Conservation (phyloP, 2,113 vertebrate species). For the Phyllopteryx taeniolatus region DNA sequence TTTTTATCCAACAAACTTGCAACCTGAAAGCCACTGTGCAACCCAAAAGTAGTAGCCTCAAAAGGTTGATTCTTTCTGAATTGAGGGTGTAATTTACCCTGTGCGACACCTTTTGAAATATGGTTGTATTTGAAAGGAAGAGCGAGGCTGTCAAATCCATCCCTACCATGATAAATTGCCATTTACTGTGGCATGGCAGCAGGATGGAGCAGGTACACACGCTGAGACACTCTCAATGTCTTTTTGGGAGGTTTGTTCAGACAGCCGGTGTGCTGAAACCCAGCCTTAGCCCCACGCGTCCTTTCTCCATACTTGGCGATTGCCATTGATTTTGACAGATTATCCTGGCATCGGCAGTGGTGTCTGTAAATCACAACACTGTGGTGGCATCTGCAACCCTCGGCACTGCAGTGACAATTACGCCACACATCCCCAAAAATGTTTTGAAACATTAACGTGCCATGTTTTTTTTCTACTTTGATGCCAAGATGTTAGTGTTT, state of each 20-base stretch:
- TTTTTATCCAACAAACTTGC: slow-evolving; percentile 43
- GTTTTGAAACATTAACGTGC: background rate
- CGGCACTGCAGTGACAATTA: slow-evolving; percentile 42
- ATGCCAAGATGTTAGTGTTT: background rate
- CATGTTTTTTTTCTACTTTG: background rate
- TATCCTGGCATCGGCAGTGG: slow-evolving; percentile 44
- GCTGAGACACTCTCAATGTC: slow-evolving; percentile 47
- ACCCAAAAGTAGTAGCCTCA: slow-evolving; percentile 49
- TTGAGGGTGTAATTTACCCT: slow-evolving; percentile 52
- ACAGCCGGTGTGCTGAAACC: slow-evolving; percentile 49
- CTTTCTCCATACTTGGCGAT: slow-evolving; percentile 54
- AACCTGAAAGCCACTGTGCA: slow-evolving; percentile 49
- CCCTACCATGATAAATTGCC: slow-evolving; percentile 67
- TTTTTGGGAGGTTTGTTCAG: slow-evolving; percentile 54
- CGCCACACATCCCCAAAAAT: slow-evolving; percentile 21
- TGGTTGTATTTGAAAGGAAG: slow-evolving; percentile 41
- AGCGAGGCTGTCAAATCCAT: slow-evolving; percentile 60
- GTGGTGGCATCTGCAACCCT: slow-evolving; percentile 48
- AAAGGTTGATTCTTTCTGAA: slow-evolving; percentile 60
- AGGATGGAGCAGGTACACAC: slow-evolving; percentile 54
- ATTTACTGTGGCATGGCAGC: slow-evolving; percentile 66
- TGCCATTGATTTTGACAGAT: slow-evolving; percentile 60
- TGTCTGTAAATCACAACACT: slow-evolving; percentile 51
- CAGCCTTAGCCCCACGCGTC: slow-evolving; percentile 39
- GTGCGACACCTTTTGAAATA: slow-evolving; percentile 44